phyloP scores from a whole-genome alignment of 2,113 vertebrate genomes.

The Loxodonta africana region DNA sequence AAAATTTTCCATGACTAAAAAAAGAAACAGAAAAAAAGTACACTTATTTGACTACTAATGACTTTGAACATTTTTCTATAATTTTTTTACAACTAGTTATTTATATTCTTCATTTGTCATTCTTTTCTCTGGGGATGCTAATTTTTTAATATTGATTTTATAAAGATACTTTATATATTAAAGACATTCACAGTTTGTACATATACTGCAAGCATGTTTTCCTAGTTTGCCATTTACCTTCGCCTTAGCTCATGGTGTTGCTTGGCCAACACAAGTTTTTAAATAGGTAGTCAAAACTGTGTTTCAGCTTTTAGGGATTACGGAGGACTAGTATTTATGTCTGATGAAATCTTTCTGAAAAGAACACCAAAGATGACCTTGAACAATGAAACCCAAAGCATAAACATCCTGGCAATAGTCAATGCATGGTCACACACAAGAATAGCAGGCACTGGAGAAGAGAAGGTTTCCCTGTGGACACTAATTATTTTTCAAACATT shows the following conservation, averaged over 20 bases:
- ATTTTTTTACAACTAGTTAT: neutral
- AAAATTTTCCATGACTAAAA: neutral
- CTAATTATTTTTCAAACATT: conserved; percentile 39
- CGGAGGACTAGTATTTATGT: neutral
- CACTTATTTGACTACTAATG: conserved; percentile 2
- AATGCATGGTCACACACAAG: neutral
- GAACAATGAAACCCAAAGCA: conserved; percentile 43
- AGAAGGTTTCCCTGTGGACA: conserved; percentile 11
- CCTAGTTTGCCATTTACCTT: conserved; percentile 27
- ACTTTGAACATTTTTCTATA: conserved; percentile 3
- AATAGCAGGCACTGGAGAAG: neutral
- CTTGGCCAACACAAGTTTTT: neutral
- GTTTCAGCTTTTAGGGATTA: neutral
- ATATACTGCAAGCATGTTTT: neutral
- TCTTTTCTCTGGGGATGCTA: neutral
- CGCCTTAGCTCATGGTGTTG: neutral
- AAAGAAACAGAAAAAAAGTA: neutral
- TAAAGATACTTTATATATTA: neutral
- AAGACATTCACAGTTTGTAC: neutral
- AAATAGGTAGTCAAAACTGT: neutral
- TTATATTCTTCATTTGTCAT: neutral
- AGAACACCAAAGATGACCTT: conserved; percentile 37
- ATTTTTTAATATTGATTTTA: neutral
- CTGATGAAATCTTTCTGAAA: neutral
- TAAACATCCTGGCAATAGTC: conserved; percentile 55